Evolutionary conservation across 2,888 invertebrate genomes (phyloP), one percentile per base, ranked within the genome.

Genomic region (Flabesymbios commensalis): DNA sequence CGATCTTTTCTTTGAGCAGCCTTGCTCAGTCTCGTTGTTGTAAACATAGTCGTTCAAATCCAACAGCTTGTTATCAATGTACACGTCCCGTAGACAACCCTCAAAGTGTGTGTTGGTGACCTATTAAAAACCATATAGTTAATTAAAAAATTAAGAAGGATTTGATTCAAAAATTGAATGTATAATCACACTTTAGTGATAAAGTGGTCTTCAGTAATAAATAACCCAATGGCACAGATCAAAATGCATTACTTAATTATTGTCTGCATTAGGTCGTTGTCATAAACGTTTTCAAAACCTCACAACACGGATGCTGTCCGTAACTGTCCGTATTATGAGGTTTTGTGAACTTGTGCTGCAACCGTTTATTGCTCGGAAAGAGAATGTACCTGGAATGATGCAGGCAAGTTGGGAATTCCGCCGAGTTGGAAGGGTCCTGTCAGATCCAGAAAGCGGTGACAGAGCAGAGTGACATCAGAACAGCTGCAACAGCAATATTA

Each of bases 371-470:
- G 10, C 14, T 10, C 28, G 73, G 36, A 29, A n/a, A n/a, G n/a
- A n/a, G n/a, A n/a, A 14, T 49, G 49, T 7, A 49, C 14, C 68
- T 77, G 77, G 64, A 76, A 76, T 31, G 67, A 68, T 14, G 74
- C 70, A 1, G 75, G 75, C 14, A 75, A 61, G n/a, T 69, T 69
- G 0, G 96, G 95, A 1, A 97, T 84, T 0, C 96, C 96, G 0
- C 97, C 97, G 5, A 98, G 84, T 82, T 94, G 94, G 28, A 95
- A 82, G 14, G 94, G 94, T 0, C 94, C 79, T 0, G 96, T 96
- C 39, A 98, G 84, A 80, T 98, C 97, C 36, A 98, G 83, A 77
- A 94, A 94, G 61, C 95, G 81, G 69, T 85, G 84, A 72, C 87
- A 87, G 33, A 82, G 82, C 66, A 84, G 84, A 31, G 84, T 84